phyloP scores from a whole-genome alignment of 1,140 invertebrate species.

The Bombus terrestris region DNA sequence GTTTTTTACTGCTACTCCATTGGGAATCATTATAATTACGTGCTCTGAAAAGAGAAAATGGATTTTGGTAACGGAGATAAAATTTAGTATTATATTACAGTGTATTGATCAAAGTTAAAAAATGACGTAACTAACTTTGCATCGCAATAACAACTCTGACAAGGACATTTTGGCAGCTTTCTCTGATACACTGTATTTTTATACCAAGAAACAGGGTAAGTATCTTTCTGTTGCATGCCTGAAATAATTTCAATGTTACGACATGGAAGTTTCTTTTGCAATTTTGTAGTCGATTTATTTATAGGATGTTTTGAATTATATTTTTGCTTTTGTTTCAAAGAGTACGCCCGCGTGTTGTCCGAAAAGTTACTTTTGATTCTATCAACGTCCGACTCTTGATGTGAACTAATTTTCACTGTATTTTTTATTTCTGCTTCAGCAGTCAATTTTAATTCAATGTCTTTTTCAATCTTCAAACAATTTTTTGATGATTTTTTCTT shows the following conservation, averaged over 20 bases:
- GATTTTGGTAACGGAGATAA: background rate
- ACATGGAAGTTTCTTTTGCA: background rate
- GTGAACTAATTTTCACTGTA: background rate
- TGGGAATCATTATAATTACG: background rate
- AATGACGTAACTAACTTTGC: constrained; percentile 1
- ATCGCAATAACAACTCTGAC: background rate
- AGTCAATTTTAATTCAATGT: background rate
- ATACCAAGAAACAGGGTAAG: background rate
- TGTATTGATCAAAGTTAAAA: background rate
- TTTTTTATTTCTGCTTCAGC: too few species aligned
- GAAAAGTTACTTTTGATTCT: background rate
- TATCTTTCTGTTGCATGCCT: background rate
- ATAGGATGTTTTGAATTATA: background rate
- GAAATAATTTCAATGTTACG: background rate
- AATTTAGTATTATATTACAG: background rate
- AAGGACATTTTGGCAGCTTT: background rate
- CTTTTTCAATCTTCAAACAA: background rate
- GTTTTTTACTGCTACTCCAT: background rate
- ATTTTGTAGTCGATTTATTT: background rate
- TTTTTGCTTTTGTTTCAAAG: background rate
- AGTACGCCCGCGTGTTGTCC: background rate
- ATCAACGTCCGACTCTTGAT: background rate
- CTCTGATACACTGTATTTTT: background rate
- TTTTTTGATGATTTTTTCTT: background rate
- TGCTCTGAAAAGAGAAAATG: background rate